phyloP scores from a whole-genome alignment of 2,888 invertebrate genomes.

The Hipparchia semele region DNA sequence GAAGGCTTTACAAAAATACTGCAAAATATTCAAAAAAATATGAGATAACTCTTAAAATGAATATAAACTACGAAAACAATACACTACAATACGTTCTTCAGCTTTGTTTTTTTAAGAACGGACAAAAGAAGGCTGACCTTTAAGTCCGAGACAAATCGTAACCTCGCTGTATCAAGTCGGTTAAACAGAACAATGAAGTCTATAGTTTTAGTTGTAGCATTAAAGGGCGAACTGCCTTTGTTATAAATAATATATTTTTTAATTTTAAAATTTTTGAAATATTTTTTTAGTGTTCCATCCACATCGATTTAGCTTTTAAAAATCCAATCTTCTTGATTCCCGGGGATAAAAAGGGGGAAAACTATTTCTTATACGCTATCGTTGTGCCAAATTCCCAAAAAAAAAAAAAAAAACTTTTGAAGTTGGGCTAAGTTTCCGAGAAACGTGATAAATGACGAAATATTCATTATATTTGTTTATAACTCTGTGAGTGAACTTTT shows the following conservation, averaged over 20 bases:
- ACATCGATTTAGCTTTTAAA: too few species aligned
- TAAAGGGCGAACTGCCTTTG: constrained; percentile 22
- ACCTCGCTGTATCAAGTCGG: constrained; percentile 29
- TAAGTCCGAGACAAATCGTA: constrained; percentile 17
- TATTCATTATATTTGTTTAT: too few species aligned
- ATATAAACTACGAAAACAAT: background rate
- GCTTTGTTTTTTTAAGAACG: background rate
- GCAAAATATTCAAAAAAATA: background rate
- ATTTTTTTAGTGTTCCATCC: too few species aligned
- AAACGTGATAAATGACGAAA: too few species aligned
- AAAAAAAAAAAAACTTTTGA: too few species aligned
- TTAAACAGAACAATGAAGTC: constrained; percentile 28
- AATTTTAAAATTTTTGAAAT: too few species aligned
- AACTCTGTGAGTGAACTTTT: too few species aligned
- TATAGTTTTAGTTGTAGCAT: constrained; percentile 30
- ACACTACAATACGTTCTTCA: background rate
- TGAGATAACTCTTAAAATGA: constrained; percentile 1
- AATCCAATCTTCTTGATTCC: too few species aligned
- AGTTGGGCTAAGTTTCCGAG: too few species aligned
- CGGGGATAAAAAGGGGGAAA: too few species aligned
- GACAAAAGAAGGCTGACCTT: constrained; percentile 18
- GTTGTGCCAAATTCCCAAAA: too few species aligned
- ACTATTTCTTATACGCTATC: too few species aligned
- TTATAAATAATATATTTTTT: background rate
- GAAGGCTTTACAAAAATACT: background rate